Evolutionary conservation across 2,797 vertebrate species (phyloP).

Genomic region (Alauda arvensis): DNA sequence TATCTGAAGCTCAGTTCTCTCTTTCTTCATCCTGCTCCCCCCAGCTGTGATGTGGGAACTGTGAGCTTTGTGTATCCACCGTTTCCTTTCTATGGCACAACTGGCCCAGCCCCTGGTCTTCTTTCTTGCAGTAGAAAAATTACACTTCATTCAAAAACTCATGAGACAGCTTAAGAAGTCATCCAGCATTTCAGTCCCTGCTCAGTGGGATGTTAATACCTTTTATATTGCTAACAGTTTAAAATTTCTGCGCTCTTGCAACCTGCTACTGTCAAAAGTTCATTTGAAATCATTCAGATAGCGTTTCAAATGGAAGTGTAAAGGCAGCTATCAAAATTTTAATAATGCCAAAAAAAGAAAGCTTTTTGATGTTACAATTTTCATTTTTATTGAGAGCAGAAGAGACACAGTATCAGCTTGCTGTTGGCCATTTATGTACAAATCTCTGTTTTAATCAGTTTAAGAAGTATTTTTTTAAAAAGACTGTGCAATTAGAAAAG

Average conservation of each 20-base stretch:
- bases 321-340: background rate
- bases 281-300: background rate
- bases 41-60: background rate
- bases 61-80: fast-evolving
- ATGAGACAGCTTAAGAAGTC: background rate
- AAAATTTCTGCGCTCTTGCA: background rate
- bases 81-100: background rate
- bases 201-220: background rate
- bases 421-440: background rate
- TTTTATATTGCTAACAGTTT: background rate
- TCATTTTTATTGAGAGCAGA: background rate
- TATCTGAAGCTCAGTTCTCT: background rate
- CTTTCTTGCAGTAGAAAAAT: background rate
- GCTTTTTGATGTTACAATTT: background rate
- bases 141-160: background rate
- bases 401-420: background rate
- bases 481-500: background rate
- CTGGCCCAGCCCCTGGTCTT: background rate
- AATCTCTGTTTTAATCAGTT: background rate
- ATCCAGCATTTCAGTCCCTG: background rate
- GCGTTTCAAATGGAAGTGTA: background rate
- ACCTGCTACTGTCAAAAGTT: background rate
- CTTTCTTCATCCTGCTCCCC: fast-evolving
- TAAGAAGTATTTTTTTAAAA: background rate
- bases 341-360: background rate